phyloP scores from a whole-genome alignment of 2,113 vertebrate genomes.

The Nycticryphes semicollaris region DNA sequence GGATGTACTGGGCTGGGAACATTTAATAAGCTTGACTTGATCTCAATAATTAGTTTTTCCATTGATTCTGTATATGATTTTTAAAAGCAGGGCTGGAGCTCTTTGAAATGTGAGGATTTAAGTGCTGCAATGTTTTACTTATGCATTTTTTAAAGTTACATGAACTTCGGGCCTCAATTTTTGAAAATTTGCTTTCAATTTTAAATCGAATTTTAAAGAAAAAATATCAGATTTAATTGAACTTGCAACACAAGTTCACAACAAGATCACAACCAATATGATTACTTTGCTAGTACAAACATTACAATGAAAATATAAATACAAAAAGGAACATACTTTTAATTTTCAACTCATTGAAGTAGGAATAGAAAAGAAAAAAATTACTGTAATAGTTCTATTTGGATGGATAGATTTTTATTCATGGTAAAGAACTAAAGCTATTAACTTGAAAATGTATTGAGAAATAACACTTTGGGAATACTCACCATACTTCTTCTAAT shows the following conservation, averaged over 20 bases:
- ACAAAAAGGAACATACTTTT: background rate
- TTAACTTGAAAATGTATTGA: background rate
- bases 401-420: background rate
- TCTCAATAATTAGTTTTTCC: background rate
- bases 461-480: background rate
- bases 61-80: background rate
- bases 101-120: background rate
- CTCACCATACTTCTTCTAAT: slow-evolving; percentile 90
- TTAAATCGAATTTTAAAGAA: background rate
- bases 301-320: background rate
- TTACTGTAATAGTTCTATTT: background rate
- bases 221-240: background rate
- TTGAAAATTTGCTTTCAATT: background rate
- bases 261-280: background rate
- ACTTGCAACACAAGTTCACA: background rate
- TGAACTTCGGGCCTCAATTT: background rate
- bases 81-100: background rate
- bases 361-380: background rate
- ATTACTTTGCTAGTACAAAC: background rate
- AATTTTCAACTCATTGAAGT: background rate
- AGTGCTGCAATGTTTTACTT: background rate
- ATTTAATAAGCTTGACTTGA: background rate
- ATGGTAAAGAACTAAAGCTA: background rate
- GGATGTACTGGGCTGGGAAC: background rate
- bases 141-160: background rate